phyloP scores from a whole-genome alignment of 2,797 vertebrate species.

The Scolopax bukidnonensis region DNA sequence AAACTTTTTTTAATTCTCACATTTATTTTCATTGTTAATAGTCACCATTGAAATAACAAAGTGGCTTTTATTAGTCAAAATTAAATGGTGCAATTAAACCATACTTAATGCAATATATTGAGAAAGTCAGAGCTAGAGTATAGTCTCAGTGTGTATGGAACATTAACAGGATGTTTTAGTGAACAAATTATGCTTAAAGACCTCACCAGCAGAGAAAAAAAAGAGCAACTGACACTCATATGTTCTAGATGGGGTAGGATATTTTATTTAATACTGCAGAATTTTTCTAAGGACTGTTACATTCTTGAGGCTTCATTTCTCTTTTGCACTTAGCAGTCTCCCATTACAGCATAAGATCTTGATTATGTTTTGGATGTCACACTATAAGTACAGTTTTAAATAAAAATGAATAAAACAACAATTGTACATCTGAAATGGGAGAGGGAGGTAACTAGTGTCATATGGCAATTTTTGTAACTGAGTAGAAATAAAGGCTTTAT shows the following conservation, averaged over 20 bases:
- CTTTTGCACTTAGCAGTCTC: neutral
- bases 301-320: neutral
- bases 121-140: neutral
- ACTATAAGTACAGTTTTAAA: neutral
- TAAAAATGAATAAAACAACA: neutral
- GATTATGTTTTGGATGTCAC: neutral
- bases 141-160: fast-evolving
- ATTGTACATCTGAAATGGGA: neutral
- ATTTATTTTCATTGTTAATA: neutral
- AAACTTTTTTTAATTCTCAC: neutral
- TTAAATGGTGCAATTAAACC: neutral
- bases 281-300: neutral
- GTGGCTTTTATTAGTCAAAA: neutral
- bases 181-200: neutral
- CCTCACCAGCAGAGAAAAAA: neutral
- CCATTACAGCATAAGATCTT: neutral
- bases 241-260: neutral
- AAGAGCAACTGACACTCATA: neutral
- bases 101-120: neutral
- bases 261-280: neutral
- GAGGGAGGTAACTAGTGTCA: neutral
- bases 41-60: neutral
- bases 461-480: neutral
- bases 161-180: neutral
- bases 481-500: neutral